Conservation (phyloP, 1,140 invertebrate species). For the Lordiphosa clarofinis region DNA sequence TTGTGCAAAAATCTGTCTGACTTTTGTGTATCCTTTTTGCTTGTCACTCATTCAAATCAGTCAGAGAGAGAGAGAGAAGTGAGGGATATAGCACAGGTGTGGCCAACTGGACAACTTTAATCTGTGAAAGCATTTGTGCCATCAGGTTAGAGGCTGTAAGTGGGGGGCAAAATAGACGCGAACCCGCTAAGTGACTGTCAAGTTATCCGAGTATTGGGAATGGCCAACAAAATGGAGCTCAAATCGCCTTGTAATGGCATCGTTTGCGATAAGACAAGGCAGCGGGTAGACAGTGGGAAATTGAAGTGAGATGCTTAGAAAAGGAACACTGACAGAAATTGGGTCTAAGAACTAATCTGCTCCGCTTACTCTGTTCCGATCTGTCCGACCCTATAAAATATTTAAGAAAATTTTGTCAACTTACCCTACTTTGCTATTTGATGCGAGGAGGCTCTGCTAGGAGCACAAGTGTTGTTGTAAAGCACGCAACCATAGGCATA, state of each 20-base stretch:
- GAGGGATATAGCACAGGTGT: slow-evolving; percentile 30
- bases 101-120: slow-evolving; percentile 46
- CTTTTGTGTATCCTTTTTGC: slow-evolving; percentile 21
- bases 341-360: no score
- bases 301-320: not conserved
- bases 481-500: no score
- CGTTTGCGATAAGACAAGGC: slow-evolving; percentile 50
- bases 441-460: no score
- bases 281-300: not conserved
- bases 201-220: slow-evolving; percentile 46
- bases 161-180: slow-evolving; percentile 11
- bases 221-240: slow-evolving; percentile 53
- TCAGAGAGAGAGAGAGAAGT: not conserved
- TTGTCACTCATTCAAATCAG: slow-evolving; percentile 32
- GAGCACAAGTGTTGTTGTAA: no score
- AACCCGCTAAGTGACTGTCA: slow-evolving; percentile 60
- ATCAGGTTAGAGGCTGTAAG: slow-evolving; percentile 5
- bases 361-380: no score
- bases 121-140: slow-evolving; percentile 37
- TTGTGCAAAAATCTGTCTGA: slow-evolving; percentile 26
- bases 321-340: not conserved
- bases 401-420: no score
- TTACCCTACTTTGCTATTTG: no score
- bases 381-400: no score
- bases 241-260: slow-evolving; percentile 59